A percentile compares a stretch with the other conserved stretches of the same genome.
Conservation (phyloP, 2,888 invertebrate genomes). For the Synergus gifuensis region DNA sequence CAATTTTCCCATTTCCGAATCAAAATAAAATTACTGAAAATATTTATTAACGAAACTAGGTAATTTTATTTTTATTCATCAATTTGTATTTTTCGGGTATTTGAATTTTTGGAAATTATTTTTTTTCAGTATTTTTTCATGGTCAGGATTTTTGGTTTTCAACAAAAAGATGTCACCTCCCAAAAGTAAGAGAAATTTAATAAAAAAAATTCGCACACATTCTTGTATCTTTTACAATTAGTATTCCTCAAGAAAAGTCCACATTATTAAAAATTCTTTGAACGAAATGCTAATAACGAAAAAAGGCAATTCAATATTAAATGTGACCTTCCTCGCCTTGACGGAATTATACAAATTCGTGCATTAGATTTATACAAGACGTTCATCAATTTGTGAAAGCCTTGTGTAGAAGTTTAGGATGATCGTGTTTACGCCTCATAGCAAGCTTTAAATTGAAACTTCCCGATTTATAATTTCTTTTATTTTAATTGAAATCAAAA, state of each 20-base stretch:
- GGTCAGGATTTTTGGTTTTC: too few relatives aligned
- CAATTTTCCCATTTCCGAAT: too few relatives aligned
- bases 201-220: constrained; percentile 12
- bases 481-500: background rate
- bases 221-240: background rate
- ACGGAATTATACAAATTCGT: constrained; percentile 64
- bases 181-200: background rate
- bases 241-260: background rate
- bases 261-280: background rate
- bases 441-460: constrained; percentile 25
- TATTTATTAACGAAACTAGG: too few relatives aligned
- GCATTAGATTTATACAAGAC: constrained; percentile 71
- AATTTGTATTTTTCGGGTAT: too few relatives aligned
- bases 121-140: too few relatives aligned
- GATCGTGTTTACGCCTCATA: constrained; percentile 46
- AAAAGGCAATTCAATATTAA: background rate
- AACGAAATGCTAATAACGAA: constrained; percentile 3
- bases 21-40: too few relatives aligned
- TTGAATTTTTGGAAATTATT: too few relatives aligned
- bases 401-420: constrained; percentile 72
- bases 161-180: too few relatives aligned
- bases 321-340: constrained; percentile 59
- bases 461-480: background rate
- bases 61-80: too few relatives aligned
- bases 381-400: constrained; percentile 71